Evolutionary conservation across 2,797 vertebrate genomes (phyloP), one percentile per base, ranked within the genome.

Genomic region (Orestias chungarensis): DNA sequence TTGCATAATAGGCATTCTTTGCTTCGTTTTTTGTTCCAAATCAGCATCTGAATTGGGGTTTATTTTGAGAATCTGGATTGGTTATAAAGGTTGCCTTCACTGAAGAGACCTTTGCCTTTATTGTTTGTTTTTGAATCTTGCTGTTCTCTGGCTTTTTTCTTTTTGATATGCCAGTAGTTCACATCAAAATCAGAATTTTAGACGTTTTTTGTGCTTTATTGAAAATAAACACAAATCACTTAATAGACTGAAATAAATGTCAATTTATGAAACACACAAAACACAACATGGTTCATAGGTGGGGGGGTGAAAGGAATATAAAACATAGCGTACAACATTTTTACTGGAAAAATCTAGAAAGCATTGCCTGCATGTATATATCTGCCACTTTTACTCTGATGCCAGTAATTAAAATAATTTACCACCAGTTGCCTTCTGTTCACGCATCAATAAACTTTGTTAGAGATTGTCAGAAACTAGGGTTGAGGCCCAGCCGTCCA

Each of bases 1-100:
- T 91, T 88, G 67, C 78, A 79, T 87, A 80, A 89, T 86, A 70
- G 3, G 5, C 71, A 78, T 86, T 84, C 78, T 87, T 89, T 88
- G 81, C 81, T 81, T 50, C 46, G 52, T 40, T 59, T n/a, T 78
- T 64, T 66, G 77, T 73, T 62, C 66, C 40, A 81, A 74, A 77
- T 86, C 49, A 59, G 69, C 69, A 38, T 38, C 66, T 71, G 20
- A 1, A 65, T 49, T 10, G 67, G 68, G 66, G 67, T 82, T 84
- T 90, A 91, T 91, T 92, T 90, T 88, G 44, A 87, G 89, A 82
- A 70, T 54, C 18, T 2, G 18, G 68, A 65, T 27, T 68, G 65
- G 62, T 82, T 71, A 64, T 73, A 78, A 79, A 78, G 66, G 76
- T 81, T 86, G 59, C 73, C 43, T 70, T 70, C 40, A 65, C 20